Percentiles rank a stretch among this genome's conserved stretches.
These are phyloP conservation scores for Hermodice carunculata DNA, from an alignment of 2,888 invertebrate genomes.

Conservation along the genomic window DNA sequence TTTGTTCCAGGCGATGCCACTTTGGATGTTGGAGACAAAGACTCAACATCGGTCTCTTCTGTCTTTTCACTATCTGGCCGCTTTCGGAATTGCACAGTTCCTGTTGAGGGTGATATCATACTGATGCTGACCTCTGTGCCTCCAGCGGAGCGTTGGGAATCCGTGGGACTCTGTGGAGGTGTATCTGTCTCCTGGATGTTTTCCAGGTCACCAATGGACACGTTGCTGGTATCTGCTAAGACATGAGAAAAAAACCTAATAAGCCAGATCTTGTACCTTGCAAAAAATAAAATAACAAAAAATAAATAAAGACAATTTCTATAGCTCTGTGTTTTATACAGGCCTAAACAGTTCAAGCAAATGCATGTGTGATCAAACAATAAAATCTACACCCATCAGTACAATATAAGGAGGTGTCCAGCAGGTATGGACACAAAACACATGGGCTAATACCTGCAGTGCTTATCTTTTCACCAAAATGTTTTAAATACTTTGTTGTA, in stretches of 20 bases:
- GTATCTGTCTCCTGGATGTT: conserved; percentile 70
- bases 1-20: background rate
- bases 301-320: background rate
- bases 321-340: too few relatives aligned
- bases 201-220: conserved; percentile 69
- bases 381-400: too few relatives aligned
- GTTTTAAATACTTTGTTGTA: too few relatives aligned
- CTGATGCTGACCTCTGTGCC: conserved; percentile 29
- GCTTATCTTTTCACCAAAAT: too few relatives aligned
- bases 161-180: conserved; percentile 66
- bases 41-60: conserved; percentile 35
- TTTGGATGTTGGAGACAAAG: conserved; percentile 25
- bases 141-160: conserved; percentile 12
- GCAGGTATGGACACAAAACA: too few relatives aligned
- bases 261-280: background rate
- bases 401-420: too few relatives aligned
- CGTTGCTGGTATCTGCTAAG: conserved; percentile 68
- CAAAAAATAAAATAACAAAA: background rate
- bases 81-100: conserved; percentile 22
- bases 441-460: too few relatives aligned
- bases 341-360: too few relatives aligned
- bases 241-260: background rate
- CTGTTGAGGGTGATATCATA: conserved; percentile 15
- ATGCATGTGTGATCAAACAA: too few relatives aligned
- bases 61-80: conserved; percentile 16